phyloP scores from a whole-genome alignment of 2,113 vertebrate genomes.

The Edolisoma coerulescens region DNA sequence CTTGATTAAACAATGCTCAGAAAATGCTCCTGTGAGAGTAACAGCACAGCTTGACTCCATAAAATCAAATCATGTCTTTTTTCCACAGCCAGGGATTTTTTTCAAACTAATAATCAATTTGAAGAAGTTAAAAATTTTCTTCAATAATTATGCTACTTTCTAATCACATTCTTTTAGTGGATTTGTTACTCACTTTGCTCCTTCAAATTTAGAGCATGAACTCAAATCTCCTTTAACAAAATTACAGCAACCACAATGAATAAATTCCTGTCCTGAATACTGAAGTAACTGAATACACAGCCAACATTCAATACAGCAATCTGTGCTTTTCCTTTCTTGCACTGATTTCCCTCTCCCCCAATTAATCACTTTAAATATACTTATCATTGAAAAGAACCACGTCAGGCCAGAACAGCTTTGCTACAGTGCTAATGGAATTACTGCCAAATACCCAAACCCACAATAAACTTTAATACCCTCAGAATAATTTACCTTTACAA shows the following conservation, averaged over 20 bases:
- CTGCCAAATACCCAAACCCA: not conserved
- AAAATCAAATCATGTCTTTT: not conserved
- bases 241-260: not conserved
- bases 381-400: not conserved
- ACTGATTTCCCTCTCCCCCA: not conserved
- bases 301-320: not conserved
- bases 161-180: not conserved
- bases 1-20: not conserved
- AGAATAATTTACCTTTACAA: conserved; percentile 86
- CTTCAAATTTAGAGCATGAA: not conserved
- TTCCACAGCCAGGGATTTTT: not conserved
- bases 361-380: not conserved
- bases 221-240: not conserved
- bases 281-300: not conserved
- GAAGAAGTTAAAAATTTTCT: not conserved
- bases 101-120: not conserved
- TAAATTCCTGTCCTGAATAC: not conserved
- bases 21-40: not conserved
- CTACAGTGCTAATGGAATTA: not conserved
- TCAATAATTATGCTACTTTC: not conserved
- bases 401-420: not conserved
- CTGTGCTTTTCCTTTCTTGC: not conserved
- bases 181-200: not conserved
- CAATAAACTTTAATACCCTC: not conserved
- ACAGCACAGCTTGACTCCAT: not conserved